Evolutionary conservation across 2,113 vertebrate species (phyloP).

Genomic region (Heptranchias perlo): DNA sequence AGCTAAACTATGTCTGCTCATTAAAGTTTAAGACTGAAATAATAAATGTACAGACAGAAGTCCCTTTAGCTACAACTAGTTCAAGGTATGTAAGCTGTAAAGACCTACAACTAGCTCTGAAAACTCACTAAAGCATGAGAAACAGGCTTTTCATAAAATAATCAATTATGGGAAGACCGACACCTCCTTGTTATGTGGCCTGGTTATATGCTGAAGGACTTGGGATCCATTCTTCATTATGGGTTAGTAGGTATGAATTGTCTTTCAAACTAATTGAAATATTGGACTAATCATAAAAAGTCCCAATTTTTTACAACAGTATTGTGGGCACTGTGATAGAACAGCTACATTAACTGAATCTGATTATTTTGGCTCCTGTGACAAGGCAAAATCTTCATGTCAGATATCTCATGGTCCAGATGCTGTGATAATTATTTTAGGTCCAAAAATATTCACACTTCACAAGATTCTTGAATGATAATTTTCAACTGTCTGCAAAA

Average conservation of each 20-base stretch:
- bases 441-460: not conserved
- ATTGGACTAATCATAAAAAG: not conserved
- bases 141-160: not conserved
- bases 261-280: not conserved
- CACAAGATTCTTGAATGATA: not conserved
- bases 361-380: conserved; percentile 16
- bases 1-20: not conserved
- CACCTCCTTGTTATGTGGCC: not conserved
- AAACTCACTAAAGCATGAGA: not conserved
- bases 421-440: not conserved
- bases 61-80: not conserved
- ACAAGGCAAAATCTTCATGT: not conserved
- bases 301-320: not conserved
- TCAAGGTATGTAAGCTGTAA: not conserved
- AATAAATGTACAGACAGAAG: not conserved
- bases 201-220: not conserved
- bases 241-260: not conserved
- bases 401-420: not conserved
- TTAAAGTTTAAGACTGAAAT: conserved; percentile 20
- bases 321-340: not conserved
- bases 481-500: not conserved
- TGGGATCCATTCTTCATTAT: not conserved
- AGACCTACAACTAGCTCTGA: not conserved
- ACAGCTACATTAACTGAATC: not conserved
- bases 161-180: not conserved